phyloP scores from a whole-genome alignment of 2,113 vertebrate species.

The Campylomormyrus numenius region DNA sequence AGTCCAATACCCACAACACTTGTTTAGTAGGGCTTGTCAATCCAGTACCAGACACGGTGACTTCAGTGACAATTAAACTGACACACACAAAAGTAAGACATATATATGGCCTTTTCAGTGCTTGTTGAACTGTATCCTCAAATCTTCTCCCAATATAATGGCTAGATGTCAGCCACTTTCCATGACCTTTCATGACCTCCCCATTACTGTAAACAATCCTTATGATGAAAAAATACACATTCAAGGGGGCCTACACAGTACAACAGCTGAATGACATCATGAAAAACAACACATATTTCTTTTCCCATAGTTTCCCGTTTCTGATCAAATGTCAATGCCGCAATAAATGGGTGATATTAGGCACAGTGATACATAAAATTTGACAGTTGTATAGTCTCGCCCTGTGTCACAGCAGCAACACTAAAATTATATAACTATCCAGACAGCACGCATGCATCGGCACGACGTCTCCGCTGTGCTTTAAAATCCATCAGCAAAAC shows the following conservation, averaged over 20 bases:
- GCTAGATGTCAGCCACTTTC: not conserved
- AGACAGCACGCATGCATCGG: not conserved
- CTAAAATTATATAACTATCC: not conserved
- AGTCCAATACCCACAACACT: not conserved
- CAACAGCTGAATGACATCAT: not conserved
- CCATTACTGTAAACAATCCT: not conserved
- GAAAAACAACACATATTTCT: not conserved
- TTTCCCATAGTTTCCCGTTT: not conserved
- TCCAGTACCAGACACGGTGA: not conserved
- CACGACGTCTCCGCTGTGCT: not conserved
- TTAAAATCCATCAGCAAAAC: not conserved
- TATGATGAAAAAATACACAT: not conserved
- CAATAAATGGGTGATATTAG: not conserved
- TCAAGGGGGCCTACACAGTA: not conserved
- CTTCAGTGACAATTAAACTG: not conserved
- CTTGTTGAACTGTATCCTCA: not conserved
- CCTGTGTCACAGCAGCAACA: not conserved
- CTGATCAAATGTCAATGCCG: not conserved
- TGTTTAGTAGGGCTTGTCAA: not conserved
- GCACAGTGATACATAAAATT: not conserved
- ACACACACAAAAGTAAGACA: not conserved
- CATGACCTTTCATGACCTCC: not conserved
- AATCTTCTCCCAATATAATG: not conserved
- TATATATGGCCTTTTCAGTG: not conserved
- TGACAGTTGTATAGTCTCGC: not conserved